A percentile compares a stretch with the other conserved stretches of the same genome.
phyloP scores from a whole-genome alignment of 2,888 invertebrate genomes.

The Rambutsinella grinnellia region DNA sequence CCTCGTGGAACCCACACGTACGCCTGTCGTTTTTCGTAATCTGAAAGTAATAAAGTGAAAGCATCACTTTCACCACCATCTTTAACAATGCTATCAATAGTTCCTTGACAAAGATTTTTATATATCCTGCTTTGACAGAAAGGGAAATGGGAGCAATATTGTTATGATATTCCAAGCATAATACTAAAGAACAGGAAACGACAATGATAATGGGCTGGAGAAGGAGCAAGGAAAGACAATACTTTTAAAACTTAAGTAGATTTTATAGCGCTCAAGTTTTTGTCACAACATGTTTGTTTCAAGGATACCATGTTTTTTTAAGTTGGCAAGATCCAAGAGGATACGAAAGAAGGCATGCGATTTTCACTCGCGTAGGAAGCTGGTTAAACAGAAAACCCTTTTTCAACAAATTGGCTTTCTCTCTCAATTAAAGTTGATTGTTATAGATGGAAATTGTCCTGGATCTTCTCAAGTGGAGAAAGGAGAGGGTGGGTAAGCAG shows the following conservation, averaged over 20 bases:
- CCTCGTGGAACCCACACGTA: no score
- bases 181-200: constrained; percentile 10
- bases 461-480: no score
- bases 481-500: no score
- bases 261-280: not conserved
- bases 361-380: not conserved
- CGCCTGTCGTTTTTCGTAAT: no score
- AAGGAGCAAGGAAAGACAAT: not conserved
- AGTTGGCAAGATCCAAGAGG: not conserved
- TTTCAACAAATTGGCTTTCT: not conserved
- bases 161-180: no score
- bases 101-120: no score
- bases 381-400: not conserved
- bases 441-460: no score
- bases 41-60: no score
- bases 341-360: not conserved
- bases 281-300: not conserved
- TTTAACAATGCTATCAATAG: no score
- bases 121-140: no score
- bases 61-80: no score
- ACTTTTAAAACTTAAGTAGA: not conserved
- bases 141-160: no score
- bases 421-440: not conserved
- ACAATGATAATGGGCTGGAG: constrained; percentile 16
- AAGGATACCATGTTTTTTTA: not conserved